phyloP scores from a whole-genome alignment of 2,797 vertebrate genomes.

The Rallus crepitans region DNA sequence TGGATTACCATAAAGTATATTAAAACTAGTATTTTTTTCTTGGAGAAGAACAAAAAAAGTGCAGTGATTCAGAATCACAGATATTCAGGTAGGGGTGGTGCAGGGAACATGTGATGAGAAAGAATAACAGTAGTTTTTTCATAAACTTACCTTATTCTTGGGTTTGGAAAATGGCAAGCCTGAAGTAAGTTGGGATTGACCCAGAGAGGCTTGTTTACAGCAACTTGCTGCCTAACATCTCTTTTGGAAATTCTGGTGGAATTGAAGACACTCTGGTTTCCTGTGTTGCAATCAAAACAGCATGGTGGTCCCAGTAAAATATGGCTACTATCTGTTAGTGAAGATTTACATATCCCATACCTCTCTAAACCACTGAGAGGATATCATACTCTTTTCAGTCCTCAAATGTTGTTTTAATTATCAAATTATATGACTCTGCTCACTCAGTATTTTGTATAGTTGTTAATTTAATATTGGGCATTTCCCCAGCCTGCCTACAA shows the following conservation, averaged over 20 bases:
- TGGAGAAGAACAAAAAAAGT: neutral
- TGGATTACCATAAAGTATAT: conserved; percentile 18
- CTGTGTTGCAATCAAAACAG: neutral
- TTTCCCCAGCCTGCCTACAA: neutral
- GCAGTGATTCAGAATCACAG: neutral
- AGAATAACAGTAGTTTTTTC: conserved; percentile 11
- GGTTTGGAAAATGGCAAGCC: conserved; percentile 28
- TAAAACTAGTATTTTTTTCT: conserved; percentile 31
- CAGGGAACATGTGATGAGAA: neutral
- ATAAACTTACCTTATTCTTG: conserved; percentile 38
- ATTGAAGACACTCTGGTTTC: neutral
- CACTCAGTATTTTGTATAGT: neutral
- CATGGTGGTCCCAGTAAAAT: neutral
- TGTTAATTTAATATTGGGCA: neutral
- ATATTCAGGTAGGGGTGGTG: neutral
- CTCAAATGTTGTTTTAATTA: neutral
- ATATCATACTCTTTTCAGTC: neutral
- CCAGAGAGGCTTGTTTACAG: conserved; percentile 1
- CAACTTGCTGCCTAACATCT: neutral
- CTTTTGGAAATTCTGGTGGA: neutral
- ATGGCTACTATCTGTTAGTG: neutral
- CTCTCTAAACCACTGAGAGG: neutral
- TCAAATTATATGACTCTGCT: neutral
- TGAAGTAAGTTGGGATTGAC: conserved; percentile 39
- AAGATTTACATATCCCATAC: neutral